phyloP scores from a whole-genome alignment of 2,797 vertebrate genomes.

The Helarctos malayanus region DNA sequence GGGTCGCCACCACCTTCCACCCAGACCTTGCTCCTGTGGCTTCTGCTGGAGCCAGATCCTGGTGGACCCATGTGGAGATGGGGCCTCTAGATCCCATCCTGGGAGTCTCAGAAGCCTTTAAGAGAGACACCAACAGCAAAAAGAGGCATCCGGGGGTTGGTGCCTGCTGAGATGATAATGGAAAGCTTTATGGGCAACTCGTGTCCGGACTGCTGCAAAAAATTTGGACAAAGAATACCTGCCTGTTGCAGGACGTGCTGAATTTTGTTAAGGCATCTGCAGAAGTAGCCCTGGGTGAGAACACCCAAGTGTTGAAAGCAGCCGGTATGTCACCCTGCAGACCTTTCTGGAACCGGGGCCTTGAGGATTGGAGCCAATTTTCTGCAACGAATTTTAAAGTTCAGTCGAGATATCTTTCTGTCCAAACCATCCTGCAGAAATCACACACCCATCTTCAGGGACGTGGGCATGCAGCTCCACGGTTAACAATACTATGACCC shows the following conservation, averaged over 20 bases:
- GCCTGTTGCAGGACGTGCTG: not conserved
- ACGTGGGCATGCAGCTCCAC: not conserved
- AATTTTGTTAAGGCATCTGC: not conserved
- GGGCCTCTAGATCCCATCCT: not conserved
- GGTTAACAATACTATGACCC: not conserved
- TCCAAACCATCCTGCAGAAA: not conserved
- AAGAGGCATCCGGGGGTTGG: not conserved
- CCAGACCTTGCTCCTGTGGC: not conserved
- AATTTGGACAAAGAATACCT: not conserved
- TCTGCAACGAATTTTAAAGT: not conserved
- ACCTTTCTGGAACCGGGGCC: not conserved
- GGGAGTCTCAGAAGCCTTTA: not conserved
- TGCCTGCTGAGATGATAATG: not conserved
- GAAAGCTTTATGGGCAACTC: not conserved
- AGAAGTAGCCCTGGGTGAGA: not conserved
- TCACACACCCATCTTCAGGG: not conserved
- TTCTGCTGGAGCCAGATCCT: not conserved
- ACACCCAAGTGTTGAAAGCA: not conserved
- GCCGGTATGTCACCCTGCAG: not conserved
- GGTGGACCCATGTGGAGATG: not conserved
- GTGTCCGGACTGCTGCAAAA: not conserved
- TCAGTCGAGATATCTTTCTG: not conserved
- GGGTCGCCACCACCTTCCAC: not conserved
- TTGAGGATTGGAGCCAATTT: not conserved
- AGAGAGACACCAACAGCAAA: not conserved